These are phyloP conservation scores for Doris montereyensis DNA, from an alignment of 2,888 invertebrate species.

Conservation along the genomic window DNA sequence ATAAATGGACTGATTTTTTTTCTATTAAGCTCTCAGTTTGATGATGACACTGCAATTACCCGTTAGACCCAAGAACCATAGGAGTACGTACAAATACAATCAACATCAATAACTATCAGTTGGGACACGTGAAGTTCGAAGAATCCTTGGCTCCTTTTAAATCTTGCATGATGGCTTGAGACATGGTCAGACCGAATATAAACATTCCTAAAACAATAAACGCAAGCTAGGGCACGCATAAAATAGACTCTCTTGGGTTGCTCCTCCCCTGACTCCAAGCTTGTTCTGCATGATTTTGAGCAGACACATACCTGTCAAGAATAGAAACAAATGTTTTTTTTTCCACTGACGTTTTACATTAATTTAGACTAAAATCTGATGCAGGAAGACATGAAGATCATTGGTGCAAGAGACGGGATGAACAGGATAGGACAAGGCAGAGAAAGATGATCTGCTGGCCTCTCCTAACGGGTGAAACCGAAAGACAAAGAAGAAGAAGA, in stretches of 20 bases:
- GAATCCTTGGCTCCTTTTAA: conserved; percentile 57
- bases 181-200: conserved; percentile 70
- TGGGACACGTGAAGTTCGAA: conserved; percentile 61
- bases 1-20: too few species aligned
- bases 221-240: conserved; percentile 51
- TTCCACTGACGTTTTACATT: neutral
- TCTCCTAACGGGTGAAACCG: too few species aligned
- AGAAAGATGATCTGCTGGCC: too few species aligned
- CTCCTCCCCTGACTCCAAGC: conserved; percentile 42
- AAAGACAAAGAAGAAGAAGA: too few species aligned
- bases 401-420: neutral
- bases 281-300: conserved; percentile 57
- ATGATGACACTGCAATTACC: too few species aligned
- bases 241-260: conserved; percentile 48
- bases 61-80: too few species aligned
- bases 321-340: neutral
- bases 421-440: too few species aligned
- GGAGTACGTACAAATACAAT: too few species aligned
- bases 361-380: neutral
- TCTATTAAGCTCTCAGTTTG: too few species aligned
- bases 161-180: conserved; percentile 67
- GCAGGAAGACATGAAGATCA: too few species aligned
- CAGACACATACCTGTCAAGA: conserved; percentile 68
- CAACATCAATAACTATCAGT: too few species aligned
- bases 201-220: conserved; percentile 70